phyloP scores from a whole-genome alignment of 2,797 vertebrate genomes.

The Danionella dracula region DNA sequence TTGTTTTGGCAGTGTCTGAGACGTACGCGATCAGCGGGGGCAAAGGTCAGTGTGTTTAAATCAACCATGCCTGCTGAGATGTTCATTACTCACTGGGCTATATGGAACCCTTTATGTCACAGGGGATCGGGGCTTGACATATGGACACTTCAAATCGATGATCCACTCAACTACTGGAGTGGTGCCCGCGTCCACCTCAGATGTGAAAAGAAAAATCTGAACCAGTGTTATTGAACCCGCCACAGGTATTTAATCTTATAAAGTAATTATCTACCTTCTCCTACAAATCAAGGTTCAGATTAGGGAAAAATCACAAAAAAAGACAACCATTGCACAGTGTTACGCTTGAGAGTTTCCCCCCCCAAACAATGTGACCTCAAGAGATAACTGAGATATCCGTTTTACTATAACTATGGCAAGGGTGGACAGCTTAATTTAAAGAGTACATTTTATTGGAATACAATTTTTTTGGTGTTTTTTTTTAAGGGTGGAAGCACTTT shows the following conservation, averaged over 20 bases:
- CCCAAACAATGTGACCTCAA: too few species aligned
- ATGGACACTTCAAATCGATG: slow-evolving; percentile 67
- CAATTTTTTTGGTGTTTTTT: too few species aligned
- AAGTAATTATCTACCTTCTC: not conserved
- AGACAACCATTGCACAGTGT: too few species aligned
- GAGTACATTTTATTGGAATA: too few species aligned
- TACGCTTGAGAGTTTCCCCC: too few species aligned
- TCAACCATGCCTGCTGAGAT: slow-evolving; percentile 16
- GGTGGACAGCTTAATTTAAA: too few species aligned
- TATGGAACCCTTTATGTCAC: slow-evolving; percentile 17
- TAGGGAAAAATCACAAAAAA: too few species aligned
- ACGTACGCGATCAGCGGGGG: not conserved
- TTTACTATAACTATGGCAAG: too few species aligned
- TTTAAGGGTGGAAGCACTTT: too few species aligned
- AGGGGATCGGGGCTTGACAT: slow-evolving; percentile 60
- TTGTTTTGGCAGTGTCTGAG: too few species aligned
- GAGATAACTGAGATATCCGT: not conserved
- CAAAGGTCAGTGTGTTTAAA: not conserved
- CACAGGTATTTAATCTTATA: slow-evolving; percentile 69
- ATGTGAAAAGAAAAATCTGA: slow-evolving; percentile 57
- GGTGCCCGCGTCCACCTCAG: slow-evolving; percentile 68
- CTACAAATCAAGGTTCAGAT: too few species aligned
- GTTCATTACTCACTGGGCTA: slow-evolving; percentile 8
- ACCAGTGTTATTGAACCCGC: slow-evolving; percentile 84
- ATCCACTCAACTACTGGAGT: slow-evolving; percentile 85